phyloP scores from a whole-genome alignment of 2,797 vertebrate genomes.

The Melanotaenia boesemani region DNA sequence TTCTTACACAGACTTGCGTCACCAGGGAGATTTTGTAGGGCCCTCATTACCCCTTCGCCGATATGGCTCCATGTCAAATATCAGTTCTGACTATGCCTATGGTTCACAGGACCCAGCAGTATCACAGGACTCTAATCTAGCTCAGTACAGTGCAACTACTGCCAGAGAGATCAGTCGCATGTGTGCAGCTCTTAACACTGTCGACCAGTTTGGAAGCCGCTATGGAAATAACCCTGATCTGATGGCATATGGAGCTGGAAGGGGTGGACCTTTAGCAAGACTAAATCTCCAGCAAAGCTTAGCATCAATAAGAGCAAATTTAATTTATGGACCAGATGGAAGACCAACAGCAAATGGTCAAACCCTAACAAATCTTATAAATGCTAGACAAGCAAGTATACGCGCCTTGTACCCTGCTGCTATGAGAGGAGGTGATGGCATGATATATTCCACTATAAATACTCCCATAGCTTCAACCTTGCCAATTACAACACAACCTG shows the following conservation, averaged over 20 bases:
- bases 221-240: slow-evolving; percentile 88
- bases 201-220: slow-evolving; percentile 93
- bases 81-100: slow-evolving; percentile 92
- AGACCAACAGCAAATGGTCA: slow-evolving; percentile 84
- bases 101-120: slow-evolving; percentile 85
- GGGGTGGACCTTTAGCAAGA: slow-evolving; percentile 80
- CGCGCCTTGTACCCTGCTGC: slow-evolving; percentile 92
- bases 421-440: slow-evolving; percentile 94
- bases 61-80: slow-evolving; percentile 96
- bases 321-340: slow-evolving; percentile 92
- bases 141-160: slow-evolving; percentile 97
- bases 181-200: slow-evolving; percentile 97
- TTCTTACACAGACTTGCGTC: slow-evolving; percentile 95
- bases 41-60: slow-evolving; percentile 92
- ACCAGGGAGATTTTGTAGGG: slow-evolving; percentile 87
- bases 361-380: slow-evolving; percentile 87
- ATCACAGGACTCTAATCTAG: slow-evolving; percentile 93
- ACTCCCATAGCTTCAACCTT: slow-evolving; percentile 98
- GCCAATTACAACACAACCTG: slow-evolving; percentile 98
- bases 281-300: slow-evolving; percentile 87
- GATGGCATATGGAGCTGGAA: slow-evolving; percentile 86
- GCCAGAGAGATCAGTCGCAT: slow-evolving; percentile 98
- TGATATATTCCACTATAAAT: slow-evolving; percentile 99
- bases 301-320: slow-evolving; percentile 86
- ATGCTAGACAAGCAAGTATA: slow-evolving; percentile 88